Percentiles rank a stretch among this genome's conserved stretches.
Evolutionary conservation across 2,888 invertebrate genomes (phyloP).

Genomic region (Meandrusa payeni): DNA sequence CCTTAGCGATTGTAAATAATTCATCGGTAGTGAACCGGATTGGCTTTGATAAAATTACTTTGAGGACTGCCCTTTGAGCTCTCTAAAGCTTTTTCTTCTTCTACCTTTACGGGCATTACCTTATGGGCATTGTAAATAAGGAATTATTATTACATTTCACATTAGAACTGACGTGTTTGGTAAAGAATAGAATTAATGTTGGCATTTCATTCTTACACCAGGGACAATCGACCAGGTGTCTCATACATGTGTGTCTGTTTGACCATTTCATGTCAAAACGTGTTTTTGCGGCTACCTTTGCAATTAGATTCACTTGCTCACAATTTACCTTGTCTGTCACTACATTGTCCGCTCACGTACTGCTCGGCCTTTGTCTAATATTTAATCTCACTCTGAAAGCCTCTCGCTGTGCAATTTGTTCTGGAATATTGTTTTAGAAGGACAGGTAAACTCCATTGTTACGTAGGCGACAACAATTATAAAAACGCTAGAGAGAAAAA

Average conservation of each 20-base stretch:
- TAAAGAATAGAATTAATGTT: too few species aligned
- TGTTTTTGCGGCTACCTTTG: constrained; percentile 59
- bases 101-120: too few species aligned
- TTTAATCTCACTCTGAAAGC: constrained; percentile 51
- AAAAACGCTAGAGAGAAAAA: constrained; percentile 27
- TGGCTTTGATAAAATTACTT: too few species aligned
- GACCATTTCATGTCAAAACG: constrained; percentile 47
- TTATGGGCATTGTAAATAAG: too few species aligned
- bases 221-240: constrained; percentile 16
- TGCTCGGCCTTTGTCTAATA: constrained; percentile 40
- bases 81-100: too few species aligned
- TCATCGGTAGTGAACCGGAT: too few species aligned
- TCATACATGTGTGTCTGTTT: constrained; percentile 19
- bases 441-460: constrained; percentile 63
- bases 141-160: too few species aligned
- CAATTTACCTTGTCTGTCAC: constrained; percentile 43
- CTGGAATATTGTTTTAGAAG: constrained; percentile 63
- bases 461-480: constrained; percentile 36
- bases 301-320: constrained; percentile 53
- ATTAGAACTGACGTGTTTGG: too few species aligned
- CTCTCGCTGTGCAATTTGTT: constrained; percentile 65
- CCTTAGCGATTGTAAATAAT: too few species aligned
- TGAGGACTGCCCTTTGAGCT: too few species aligned
- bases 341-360: constrained; percentile 65
- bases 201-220: not conserved